Base-by-base conservation (phyloP, 2,888 invertebrate genomes). In the Priocnemis perturbator region DNA sequence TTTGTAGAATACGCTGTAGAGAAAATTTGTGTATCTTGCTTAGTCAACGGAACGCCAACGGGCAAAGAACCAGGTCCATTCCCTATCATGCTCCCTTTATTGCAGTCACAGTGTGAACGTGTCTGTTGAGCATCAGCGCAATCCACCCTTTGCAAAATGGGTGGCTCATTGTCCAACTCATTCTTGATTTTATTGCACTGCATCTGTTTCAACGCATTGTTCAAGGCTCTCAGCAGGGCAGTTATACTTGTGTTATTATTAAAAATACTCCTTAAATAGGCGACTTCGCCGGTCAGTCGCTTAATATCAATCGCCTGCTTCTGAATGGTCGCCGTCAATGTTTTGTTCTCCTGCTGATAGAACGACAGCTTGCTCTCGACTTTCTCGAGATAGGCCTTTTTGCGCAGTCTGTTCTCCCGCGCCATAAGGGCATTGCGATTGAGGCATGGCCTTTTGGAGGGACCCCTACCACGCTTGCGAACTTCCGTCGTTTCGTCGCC, bases 391-490 rank as follows among this genome's bases (percentile, higher is more conserved):
- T 93, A 91, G 44, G 90, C 90, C 82, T 93, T 93, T 79, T 93
- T 93, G 55, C 90, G 91, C 1, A 91, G 89, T 0, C 93, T 90
- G 82, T 93, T 93, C 81, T 92, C 92, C 2, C 93, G 88, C 0
- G 93, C 93, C 87, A 93, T 90, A 44, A 92, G 81, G 0, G 93
- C 93, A 84, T 93, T 93, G 74, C 91, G 89, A 11, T 90, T 90
- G 17, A 89, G 88, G 72, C 90, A 90, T 3, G 89, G 89, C 44
- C 88, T 86, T 52, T 89, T 88, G 0, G 87, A 85, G 0, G 85
- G 82, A 0, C 84, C 85, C 0, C 86, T 78, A 2, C 82, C 81
- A 30, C 83, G 74, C 53, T 26, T 30, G 0, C 30, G 57, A 11
- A 26, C 37, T 11, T 57, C 0, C 64, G 64, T 0, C 14, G 19